phyloP scores from a whole-genome alignment of 2,113 vertebrate genomes.

The Gopherus flavomarginatus region DNA sequence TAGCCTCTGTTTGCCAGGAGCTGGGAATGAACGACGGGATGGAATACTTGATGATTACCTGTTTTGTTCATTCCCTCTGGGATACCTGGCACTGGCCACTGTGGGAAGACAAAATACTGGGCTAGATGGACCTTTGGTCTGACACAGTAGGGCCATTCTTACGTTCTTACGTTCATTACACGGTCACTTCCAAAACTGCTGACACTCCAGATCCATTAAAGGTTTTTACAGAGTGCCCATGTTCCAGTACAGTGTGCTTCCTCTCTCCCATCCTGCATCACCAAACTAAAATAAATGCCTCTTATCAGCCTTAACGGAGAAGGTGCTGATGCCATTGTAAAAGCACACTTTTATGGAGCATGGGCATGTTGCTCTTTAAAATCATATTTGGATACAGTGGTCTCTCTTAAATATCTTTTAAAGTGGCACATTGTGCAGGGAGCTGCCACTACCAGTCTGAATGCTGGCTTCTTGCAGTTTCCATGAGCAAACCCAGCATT shows the following conservation, averaged over 20 bases:
- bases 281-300: not conserved
- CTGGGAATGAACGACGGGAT: too few relatives aligned
- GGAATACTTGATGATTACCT: too few relatives aligned
- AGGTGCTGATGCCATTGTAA: not conserved
- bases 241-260: not conserved
- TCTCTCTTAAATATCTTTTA: not conserved
- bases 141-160: too few relatives aligned
- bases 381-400: not conserved
- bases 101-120: too few relatives aligned
- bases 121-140: too few relatives aligned
- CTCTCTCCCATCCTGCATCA: not conserved
- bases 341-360: not conserved
- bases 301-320: fast-evolving
- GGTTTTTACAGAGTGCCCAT: not conserved
- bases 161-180: too few relatives aligned
- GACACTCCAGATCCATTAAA: not conserved
- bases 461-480: not conserved
- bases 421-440: not conserved
- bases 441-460: not conserved
- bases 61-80: too few relatives aligned
- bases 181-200: not conserved
- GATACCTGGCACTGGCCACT: too few relatives aligned
- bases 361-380: not conserved
- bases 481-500: not conserved
- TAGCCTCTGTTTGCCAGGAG: too few relatives aligned